Base-by-base conservation (phyloP, 1,140 invertebrate genomes). In the Pygmarrhopalites habei region DNA sequence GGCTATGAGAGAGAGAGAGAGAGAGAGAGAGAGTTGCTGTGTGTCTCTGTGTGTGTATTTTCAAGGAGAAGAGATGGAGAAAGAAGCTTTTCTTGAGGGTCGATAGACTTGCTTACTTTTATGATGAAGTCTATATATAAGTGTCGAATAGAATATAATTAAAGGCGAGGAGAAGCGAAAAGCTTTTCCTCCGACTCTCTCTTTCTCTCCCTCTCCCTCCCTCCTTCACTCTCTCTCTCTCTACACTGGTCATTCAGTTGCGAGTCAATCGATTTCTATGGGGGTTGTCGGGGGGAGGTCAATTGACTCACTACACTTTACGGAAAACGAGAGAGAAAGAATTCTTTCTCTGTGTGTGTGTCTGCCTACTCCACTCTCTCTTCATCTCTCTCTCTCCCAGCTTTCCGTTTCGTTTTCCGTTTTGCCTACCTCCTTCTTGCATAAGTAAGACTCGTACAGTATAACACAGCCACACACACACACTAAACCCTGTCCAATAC, bases 141-240 rank as follows among this genome's bases (percentile, higher is more conserved):
- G 66, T 67, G 66, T 67, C 61, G 66, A 67, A 67, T 67, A 67
- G 66, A 67, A 67, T 67, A 67, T 67, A 67, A 67, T 67, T 67
- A 67, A 64, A 67, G 58, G 57, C 65, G 35, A 67, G 44, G 57
- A 62, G 52, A 58, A 55, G 58, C 58, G 66, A 61, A 64, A 61
- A 57, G 49, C 61, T 59, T 62, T 59, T 62, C 53, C 57, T 60
- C 63, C 56, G 60, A 63, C 60, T 63, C 60, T 62, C n/a, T n/a
- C n/a, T n/a, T 35, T 47, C 21, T 43, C 12, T 12, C 28, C 26
- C 2, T 55, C 44, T 41, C 60, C 39, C 23, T 35, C 32, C 55
- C 55, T 28, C 35, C 10, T 4, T 10, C 35, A n/a, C 44, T 53
- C 63, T 53, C 32, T 51, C 29, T n/a, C 19, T 49, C 19, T 14